phyloP scores from a whole-genome alignment of 2,113 vertebrate genomes.

The Theristicus caerulescens region DNA sequence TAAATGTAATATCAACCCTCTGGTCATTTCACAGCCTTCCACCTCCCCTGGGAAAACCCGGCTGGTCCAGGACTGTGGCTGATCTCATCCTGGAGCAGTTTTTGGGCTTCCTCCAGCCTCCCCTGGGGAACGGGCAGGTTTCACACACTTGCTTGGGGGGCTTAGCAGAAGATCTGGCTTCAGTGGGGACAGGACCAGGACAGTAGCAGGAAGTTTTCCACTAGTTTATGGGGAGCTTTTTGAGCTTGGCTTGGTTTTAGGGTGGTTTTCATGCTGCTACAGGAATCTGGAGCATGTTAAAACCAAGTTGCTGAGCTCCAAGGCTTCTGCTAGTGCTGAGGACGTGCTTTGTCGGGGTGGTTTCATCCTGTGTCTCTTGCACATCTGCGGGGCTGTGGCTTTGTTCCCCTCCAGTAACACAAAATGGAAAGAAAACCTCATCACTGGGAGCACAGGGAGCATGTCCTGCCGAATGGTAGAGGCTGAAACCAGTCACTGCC shows the following conservation, averaged over 20 bases:
- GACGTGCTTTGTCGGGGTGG: neutral
- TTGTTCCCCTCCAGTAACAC: neutral
- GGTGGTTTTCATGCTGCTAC: neutral
- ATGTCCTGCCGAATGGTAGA: neutral
- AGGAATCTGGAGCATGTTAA: neutral
- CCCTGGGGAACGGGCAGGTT: neutral
- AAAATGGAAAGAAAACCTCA: neutral
- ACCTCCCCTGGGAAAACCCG: neutral
- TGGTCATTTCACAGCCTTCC: neutral
- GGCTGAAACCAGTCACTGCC: neutral
- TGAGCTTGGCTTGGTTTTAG: neutral
- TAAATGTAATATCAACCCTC: constrained; percentile 9
- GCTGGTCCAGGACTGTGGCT: neutral
- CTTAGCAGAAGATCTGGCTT: neutral
- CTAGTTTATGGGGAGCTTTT: neutral
- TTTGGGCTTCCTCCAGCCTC: neutral
- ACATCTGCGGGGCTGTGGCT: neutral
- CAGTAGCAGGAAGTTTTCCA: neutral
- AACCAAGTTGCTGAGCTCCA: neutral
- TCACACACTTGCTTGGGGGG: neutral
- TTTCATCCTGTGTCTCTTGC: neutral
- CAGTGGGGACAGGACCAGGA: neutral
- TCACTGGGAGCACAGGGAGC: neutral
- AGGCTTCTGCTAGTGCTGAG: neutral
- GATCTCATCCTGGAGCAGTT: neutral